Percentiles rank a stretch among this genome's conserved stretches.
phyloP scores from a whole-genome alignment of 2,888 invertebrate genomes.

The Lochmaea capreae region DNA sequence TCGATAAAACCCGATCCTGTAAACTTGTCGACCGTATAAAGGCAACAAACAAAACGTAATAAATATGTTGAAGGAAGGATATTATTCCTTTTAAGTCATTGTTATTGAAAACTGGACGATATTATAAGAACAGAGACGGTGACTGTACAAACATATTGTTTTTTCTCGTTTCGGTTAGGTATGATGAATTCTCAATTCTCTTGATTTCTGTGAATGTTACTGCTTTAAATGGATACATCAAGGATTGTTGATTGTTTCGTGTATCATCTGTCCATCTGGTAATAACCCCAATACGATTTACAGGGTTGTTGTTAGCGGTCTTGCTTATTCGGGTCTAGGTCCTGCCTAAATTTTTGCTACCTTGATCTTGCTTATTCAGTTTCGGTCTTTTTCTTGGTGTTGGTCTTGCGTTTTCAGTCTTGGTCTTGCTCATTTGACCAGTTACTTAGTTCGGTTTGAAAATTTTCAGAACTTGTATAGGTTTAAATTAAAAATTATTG shows the following conservation, averaged over 20 bases:
- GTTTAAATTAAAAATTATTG: no score
- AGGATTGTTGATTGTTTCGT: slow-evolving; percentile 42
- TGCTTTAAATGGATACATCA: slow-evolving; percentile 43
- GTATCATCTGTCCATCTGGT: slow-evolving; percentile 9
- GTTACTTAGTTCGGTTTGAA: no score
- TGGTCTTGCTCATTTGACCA: no score
- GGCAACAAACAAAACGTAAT: slow-evolving; percentile 41
- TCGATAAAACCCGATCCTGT: slow-evolving; percentile 39
- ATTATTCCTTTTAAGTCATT: slow-evolving; percentile 51
- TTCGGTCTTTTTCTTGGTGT: no score
- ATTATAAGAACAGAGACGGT: slow-evolving; percentile 29
- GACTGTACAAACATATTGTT: slow-evolving; percentile 42
- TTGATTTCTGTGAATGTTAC: slow-evolving; percentile 36
- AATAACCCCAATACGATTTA: slow-evolving; percentile 6
- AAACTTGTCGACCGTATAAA: slow-evolving; percentile 29
- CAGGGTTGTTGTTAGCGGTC: background rate
- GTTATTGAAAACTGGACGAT: slow-evolving; percentile 51
- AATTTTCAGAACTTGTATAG: no score
- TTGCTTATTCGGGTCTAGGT: no score
- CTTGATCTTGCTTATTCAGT: no score
- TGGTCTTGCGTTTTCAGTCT: no score
- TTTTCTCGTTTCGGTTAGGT: slow-evolving; percentile 46
- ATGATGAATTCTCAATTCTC: slow-evolving; percentile 45
- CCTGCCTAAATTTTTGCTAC: no score
- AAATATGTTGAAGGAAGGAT: slow-evolving; percentile 51